Conservation (phyloP, 2,888 invertebrate genomes). For the Caprella mutica region DNA sequence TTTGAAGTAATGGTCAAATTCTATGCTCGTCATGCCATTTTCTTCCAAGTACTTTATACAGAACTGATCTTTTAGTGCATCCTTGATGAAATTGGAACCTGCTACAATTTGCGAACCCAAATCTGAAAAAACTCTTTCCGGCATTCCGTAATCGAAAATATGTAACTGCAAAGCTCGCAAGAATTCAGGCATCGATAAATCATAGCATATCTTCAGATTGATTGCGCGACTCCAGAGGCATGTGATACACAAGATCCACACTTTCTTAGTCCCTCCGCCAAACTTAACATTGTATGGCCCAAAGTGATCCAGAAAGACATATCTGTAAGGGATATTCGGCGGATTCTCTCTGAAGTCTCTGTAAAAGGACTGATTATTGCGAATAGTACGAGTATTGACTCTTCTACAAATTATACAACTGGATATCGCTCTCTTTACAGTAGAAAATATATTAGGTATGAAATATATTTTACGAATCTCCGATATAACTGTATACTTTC, state of each 20-base stretch:
- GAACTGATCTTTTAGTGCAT: neutral
- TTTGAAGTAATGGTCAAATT: neutral
- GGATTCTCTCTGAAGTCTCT: neutral
- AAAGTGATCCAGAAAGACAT: neutral
- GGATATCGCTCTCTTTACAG: neutral
- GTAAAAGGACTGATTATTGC: neutral
- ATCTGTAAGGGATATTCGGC: neutral
- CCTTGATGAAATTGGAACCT: neutral
- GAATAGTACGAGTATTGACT: neutral
- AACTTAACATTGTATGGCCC: neutral
- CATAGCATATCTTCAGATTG: neutral
- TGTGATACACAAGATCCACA: neutral
- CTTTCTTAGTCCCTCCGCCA: neutral
- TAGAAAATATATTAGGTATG: neutral
- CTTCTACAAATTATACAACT: neutral
- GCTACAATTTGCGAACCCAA: neutral
- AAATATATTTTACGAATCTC: neutral
- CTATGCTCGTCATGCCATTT: neutral
- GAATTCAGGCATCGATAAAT: neutral
- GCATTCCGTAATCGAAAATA: neutral
- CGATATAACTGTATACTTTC: neutral
- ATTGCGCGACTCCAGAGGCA: slow-evolving; percentile 6
- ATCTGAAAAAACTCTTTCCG: neutral
- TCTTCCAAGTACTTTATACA: neutral
- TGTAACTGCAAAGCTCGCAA: neutral